These are phyloP conservation scores for Orientallactaga bullata DNA, from an alignment of 2,113 vertebrate species.

Conservation along the genomic window DNA sequence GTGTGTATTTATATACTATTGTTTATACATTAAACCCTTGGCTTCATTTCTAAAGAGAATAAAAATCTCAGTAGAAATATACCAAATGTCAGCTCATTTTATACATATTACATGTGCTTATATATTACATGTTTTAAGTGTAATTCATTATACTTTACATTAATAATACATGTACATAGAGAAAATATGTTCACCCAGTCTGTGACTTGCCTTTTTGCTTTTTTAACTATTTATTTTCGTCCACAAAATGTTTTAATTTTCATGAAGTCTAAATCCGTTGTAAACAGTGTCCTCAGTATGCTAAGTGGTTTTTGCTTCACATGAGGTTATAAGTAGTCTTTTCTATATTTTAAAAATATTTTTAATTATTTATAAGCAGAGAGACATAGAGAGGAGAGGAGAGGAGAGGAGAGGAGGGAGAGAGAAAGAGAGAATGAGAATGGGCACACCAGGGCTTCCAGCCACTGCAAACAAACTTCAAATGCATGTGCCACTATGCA, in stretches of 20 bases:
- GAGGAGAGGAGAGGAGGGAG: no score
- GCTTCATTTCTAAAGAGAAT: background rate
- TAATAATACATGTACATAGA: background rate
- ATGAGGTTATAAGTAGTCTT: background rate
- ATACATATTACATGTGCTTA: background rate
- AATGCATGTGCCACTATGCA: no score
- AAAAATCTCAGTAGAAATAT: background rate
- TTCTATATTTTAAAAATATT: no score
- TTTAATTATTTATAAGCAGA: no score
- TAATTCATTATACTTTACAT: background rate
- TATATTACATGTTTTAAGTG: background rate
- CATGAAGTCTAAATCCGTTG: background rate
- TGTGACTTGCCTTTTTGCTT: background rate
- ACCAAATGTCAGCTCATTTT: background rate
- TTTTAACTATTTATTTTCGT: background rate
- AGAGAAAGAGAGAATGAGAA: no score
- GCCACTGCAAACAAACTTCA: no score
- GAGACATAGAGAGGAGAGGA: no score
- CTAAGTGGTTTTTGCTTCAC: background rate
- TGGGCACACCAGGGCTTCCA: no score
- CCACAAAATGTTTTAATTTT: background rate
- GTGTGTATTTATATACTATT: background rate
- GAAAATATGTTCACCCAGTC: background rate
- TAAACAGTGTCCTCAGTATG: background rate
- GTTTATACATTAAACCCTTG: background rate